These are phyloP conservation scores for Centropus bengalensis DNA, from an alignment of 2,113 vertebrate genomes.

Conservation along the genomic window DNA sequence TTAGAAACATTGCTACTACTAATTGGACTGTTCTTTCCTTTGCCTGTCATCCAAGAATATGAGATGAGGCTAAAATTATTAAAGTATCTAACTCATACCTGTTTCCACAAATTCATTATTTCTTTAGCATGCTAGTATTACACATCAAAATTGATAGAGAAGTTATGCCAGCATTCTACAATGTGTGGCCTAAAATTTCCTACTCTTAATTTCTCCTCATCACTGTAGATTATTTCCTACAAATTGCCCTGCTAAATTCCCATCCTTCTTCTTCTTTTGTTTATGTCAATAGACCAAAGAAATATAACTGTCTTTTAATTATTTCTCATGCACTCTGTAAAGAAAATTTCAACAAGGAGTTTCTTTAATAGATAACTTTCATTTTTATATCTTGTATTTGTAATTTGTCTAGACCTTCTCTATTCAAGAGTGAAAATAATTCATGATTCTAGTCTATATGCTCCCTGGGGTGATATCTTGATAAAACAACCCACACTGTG, in stretches of 20 bases:
- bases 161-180: background rate
- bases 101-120: background rate
- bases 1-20: background rate
- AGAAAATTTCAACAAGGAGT: background rate
- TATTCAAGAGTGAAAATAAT: background rate
- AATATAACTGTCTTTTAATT: background rate
- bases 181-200: background rate
- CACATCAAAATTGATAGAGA: accelerated
- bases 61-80: background rate
- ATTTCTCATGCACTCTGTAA: background rate
- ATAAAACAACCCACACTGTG: background rate
- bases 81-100: background rate
- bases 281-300: background rate
- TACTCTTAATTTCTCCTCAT: background rate
- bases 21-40: background rate
- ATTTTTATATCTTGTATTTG: background rate
- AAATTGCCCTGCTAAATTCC: background rate
- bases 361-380: background rate
- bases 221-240: background rate
- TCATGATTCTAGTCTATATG: background rate
- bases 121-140: background rate
- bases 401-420: background rate
- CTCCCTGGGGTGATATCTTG: background rate
- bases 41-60: background rate
- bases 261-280: background rate